Evolutionary conservation across 2,888 invertebrate genomes (phyloP), one percentile per base, ranked within the genome.

Genomic region (Agrotis segetum): DNA sequence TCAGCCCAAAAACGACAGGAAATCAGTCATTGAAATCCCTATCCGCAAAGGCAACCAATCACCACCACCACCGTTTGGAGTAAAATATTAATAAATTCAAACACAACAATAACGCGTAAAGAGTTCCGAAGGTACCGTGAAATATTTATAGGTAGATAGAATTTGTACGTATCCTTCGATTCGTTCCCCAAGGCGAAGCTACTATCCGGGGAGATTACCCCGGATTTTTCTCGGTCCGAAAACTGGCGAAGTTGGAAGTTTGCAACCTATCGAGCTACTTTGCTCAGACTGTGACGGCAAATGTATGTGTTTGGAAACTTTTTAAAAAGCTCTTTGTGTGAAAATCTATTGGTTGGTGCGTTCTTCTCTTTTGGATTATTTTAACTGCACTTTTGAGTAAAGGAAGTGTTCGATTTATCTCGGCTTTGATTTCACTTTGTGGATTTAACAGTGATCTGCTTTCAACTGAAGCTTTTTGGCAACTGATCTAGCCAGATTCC

Each of bases 171-270:
- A 76, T 77, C 58, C 63, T 80, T 65, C 77, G 55, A 64, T 71
- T 63, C 72, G 56, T 52, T 86, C 85, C 85, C 85, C 69, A 63
- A 83, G 86, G 87, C 82, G 76, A 84, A 86, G 83, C 34, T 83
- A 82, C 77, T 74, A 82, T 79, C 84, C 81, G 55, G 74, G 56
- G 75, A 85, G 88, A 88, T 89, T 87, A 87, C 83, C 79, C 84
- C 79, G 85, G 88, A 87, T 90, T 90, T 90, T 86, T 69, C 85
- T 77, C 82, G 80, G 85, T 75, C 78, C 79, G 69, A 83, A 85
- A 84, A 82, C 83, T 74, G 78, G 83, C 67, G 58, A 86, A 89
- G 88, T 87, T 87, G 76, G 67, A 76, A 87, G 86, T 88, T 89
- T 76, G 83, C 83, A 82, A 88, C 84, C 84, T 84, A 88, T 85